Percentiles rank a stretch among this genome's conserved stretches.
Evolutionary conservation across 2,113 vertebrate species (phyloP).

Genomic region (zebrafish (Danio rerio)): GRCz12tu NC_133189.1:8630501-8631000

Average conservation of each 20-base stretch:
- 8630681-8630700: constrained; percentile 16
- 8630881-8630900: constrained; percentile 80
- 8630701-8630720: constrained; percentile 10
- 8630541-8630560: too few relatives aligned
- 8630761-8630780: constrained; percentile 69
- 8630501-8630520: neutral
- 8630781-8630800: constrained; percentile 78
- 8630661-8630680: neutral
- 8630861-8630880: constrained; percentile 83
- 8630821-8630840: constrained; percentile 80
- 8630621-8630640: neutral
- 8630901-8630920: constrained; percentile 63
- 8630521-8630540: neutral
- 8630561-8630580: neutral
- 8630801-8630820: constrained; percentile 83
- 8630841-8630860: constrained; percentile 78
- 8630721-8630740: constrained; percentile 71
- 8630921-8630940: neutral
- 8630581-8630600: neutral
- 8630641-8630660: constrained; percentile 7
- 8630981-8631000: constrained; percentile 19
- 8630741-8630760: constrained; percentile 46
- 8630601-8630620: neutral
- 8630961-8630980: neutral
- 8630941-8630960: neutral